A percentile compares a stretch with the other conserved stretches of the same genome.
Evolutionary conservation across 1,140 invertebrate species (phyloP).

Genomic region (Cotesia typhae): DNA sequence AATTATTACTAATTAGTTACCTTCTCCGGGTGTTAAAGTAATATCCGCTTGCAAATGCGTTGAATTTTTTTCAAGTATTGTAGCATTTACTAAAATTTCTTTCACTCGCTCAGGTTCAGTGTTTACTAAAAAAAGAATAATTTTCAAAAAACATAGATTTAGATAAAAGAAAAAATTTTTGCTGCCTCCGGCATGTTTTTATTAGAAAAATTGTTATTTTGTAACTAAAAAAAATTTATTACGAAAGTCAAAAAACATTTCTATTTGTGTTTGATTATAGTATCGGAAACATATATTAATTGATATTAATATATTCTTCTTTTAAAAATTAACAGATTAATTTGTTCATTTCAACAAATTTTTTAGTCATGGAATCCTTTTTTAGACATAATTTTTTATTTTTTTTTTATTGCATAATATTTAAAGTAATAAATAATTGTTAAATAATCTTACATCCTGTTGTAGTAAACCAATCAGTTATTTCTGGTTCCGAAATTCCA

Average conservation of each 20-base stretch:
- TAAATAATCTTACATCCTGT: conserved; percentile 28
- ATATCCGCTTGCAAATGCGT: conserved; percentile 41
- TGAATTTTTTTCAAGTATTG: conserved; percentile 35
- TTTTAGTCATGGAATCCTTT: too few species aligned
- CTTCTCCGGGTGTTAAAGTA: conserved; percentile 47
- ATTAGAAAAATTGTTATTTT: too few species aligned
- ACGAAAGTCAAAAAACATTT: too few species aligned
- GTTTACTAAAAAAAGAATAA: conserved; percentile 40
- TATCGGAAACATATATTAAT: too few species aligned
- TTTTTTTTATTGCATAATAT: too few species aligned
- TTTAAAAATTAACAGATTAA: neutral
- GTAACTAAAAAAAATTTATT: too few species aligned
- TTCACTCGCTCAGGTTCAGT: conserved; percentile 37
- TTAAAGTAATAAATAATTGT: too few species aligned
- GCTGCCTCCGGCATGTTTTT: too few species aligned
- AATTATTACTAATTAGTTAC: conserved; percentile 41
- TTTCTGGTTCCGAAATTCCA: conserved; percentile 45
- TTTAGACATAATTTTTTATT: too few species aligned
- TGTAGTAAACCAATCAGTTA: conserved; percentile 47
- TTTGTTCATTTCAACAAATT: conserved; percentile 34
- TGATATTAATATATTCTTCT: neutral
- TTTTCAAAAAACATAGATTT: too few species aligned
- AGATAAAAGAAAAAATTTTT: too few species aligned
- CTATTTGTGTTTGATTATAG: too few species aligned
- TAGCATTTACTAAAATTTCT: conserved; percentile 40